phyloP scores from a whole-genome alignment of 2,888 invertebrate species.

The Melipona bicolor region DNA sequence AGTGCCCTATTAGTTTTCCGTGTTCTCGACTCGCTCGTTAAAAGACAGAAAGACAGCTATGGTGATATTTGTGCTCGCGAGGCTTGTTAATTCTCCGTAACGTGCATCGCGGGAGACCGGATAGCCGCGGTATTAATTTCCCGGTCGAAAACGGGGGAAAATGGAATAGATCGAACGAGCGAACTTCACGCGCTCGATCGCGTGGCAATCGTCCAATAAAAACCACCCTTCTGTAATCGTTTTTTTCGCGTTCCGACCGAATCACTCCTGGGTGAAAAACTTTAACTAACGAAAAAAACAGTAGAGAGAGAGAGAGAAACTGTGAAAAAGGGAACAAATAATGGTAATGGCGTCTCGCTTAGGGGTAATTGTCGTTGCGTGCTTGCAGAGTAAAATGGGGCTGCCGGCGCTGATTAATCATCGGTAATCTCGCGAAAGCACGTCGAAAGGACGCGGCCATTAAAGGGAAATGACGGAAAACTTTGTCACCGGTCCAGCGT shows the following conservation, averaged over 20 bases:
- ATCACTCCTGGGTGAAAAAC: constrained; percentile 20
- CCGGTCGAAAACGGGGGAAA: not conserved
- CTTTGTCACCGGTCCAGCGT: constrained; percentile 74
- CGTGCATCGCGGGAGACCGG: not conserved
- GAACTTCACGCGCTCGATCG: constrained; percentile 18
- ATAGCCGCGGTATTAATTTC: not conserved
- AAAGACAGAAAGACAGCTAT: not conserved
- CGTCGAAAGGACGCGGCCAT: constrained; percentile 76
- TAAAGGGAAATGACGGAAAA: constrained; percentile 79
- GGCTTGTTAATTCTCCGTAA: not conserved
- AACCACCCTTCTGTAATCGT: constrained; percentile 37
- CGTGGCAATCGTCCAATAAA: constrained; percentile 7
- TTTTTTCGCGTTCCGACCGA: constrained; percentile 14
- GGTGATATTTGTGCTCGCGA: not conserved
- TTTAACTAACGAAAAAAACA: constrained; percentile 48
- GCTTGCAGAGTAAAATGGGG: constrained; percentile 73
- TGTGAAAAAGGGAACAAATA: constrained; percentile 31
- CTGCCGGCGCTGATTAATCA: constrained; percentile 80
- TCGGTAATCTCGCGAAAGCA: constrained; percentile 78
- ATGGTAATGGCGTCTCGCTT: constrained; percentile 57
- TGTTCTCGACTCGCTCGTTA: too few relatives aligned
- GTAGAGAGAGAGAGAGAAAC: not conserved
- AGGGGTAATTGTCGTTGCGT: constrained; percentile 66
- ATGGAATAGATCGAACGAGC: constrained; percentile 16
- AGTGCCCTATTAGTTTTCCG: not conserved